These are phyloP conservation scores for Ctenosaura bakeri DNA, from an alignment of 2,797 vertebrate species.

Conservation along the genomic window DNA sequence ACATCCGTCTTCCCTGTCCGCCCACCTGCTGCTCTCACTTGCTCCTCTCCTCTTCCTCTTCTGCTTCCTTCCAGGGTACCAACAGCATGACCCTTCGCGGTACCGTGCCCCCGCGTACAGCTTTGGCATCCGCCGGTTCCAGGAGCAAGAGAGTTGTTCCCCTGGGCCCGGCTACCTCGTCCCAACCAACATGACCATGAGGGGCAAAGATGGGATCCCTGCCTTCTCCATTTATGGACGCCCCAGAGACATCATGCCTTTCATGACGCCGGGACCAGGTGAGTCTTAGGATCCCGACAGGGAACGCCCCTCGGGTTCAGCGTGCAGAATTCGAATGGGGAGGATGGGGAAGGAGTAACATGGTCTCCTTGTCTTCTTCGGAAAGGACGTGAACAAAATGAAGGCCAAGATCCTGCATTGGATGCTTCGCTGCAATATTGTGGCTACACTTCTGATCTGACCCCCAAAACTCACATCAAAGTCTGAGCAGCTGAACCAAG, in stretches of 20 bases:
- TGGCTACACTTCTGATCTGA: too few relatives aligned
- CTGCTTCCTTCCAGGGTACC: conserved; percentile 56
- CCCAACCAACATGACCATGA: conserved; percentile 83
- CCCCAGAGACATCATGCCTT: conserved; percentile 68
- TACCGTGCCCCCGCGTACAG: conserved; percentile 86
- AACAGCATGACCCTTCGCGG: conserved; percentile 85
- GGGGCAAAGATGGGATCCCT: conserved; percentile 80
- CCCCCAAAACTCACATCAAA: too few relatives aligned
- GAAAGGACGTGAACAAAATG: too few relatives aligned
- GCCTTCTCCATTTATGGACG: conserved; percentile 87
- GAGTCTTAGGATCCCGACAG: conserved; percentile 22
- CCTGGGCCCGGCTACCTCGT: conserved; percentile 88
- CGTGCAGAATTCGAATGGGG: too few relatives aligned
- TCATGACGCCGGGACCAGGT: conserved; percentile 88
- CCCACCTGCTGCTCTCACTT: not conserved
- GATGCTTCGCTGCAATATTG: too few relatives aligned
- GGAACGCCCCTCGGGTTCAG: not conserved
- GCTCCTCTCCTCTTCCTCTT: not conserved
- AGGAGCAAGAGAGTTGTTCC: conserved; percentile 63
- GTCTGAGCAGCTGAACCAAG: too few relatives aligned
- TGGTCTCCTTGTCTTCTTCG: too few relatives aligned
- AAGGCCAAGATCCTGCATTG: too few relatives aligned
- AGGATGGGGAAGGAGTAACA: too few relatives aligned
- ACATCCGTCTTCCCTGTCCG: not conserved
- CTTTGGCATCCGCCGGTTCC: conserved; percentile 82